phyloP scores from a whole-genome alignment of 2,797 vertebrate species.

The Menidia menidia region DNA sequence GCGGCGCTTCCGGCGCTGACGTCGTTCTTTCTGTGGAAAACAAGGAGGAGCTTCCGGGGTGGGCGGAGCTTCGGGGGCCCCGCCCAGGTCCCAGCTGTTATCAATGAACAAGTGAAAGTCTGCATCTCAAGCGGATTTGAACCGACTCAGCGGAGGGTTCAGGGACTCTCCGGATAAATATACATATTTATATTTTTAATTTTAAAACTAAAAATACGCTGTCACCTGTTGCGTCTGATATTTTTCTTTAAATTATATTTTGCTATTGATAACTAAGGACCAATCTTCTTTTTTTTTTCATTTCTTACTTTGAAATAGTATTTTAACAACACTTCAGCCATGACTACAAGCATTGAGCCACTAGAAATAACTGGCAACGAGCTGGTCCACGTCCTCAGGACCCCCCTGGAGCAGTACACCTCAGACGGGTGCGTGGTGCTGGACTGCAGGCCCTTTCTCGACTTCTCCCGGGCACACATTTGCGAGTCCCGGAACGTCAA shows the following conservation, averaged over 20 bases:
- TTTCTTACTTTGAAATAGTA: constrained; percentile 6
- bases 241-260: background rate
- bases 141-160: constrained; percentile 3
- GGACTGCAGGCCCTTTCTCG: constrained; percentile 89
- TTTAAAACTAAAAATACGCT: background rate
- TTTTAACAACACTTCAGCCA: constrained; percentile 28
- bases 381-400: constrained; percentile 78
- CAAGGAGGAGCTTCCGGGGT: constrained; percentile 46
- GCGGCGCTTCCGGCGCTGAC: constrained; percentile 76
- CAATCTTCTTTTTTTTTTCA: background rate
- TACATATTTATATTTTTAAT: background rate
- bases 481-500: constrained; percentile 84
- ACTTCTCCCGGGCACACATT: constrained; percentile 84
- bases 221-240: background rate
- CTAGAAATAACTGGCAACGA: constrained; percentile 77
- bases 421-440: constrained; percentile 80
- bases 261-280: background rate
- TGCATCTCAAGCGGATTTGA: constrained; percentile 32
- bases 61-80: constrained; percentile 2
- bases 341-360: constrained; percentile 65
- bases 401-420: constrained; percentile 64
- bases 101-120: constrained; percentile 69
- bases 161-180: background rate
- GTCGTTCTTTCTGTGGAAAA: constrained; percentile 62
- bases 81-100: constrained; percentile 68